Evolutionary conservation across 2,113 vertebrate genomes (phyloP).

Genomic region (Mellivora capensis): DNA sequence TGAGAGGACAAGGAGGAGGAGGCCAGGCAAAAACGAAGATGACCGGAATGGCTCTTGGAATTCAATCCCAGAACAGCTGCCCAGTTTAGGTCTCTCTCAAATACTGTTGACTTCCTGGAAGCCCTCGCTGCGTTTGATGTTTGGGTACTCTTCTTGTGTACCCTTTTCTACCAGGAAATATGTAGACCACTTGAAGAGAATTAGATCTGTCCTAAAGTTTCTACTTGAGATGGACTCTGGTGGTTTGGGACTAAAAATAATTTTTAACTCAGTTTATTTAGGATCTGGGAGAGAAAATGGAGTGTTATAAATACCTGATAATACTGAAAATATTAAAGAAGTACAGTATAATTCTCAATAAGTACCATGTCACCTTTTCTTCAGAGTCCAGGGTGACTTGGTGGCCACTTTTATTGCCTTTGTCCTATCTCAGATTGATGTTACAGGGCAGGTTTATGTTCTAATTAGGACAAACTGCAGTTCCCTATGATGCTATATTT

Average conservation of each 20-base stretch:
- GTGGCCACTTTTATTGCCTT: background rate
- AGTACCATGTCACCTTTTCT: background rate
- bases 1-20: background rate
- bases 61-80: background rate
- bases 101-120: background rate
- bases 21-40: background rate
- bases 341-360: background rate
- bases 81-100: background rate
- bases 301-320: background rate
- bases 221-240: background rate
- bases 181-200: background rate
- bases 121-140: background rate
- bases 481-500: slow-evolving; percentile 34
- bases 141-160: background rate
- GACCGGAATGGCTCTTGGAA: background rate
- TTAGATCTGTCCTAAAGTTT: background rate
- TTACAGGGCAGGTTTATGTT: background rate
- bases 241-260: background rate
- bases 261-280: background rate
- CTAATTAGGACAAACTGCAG: slow-evolving; percentile 5
- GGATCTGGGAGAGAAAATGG: background rate
- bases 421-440: background rate
- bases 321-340: background rate
- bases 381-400: background rate
- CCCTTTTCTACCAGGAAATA: slow-evolving; percentile 1